Base-by-base conservation (phyloP, 2,113 vertebrate species). In the Chaetops frenatus region DNA sequence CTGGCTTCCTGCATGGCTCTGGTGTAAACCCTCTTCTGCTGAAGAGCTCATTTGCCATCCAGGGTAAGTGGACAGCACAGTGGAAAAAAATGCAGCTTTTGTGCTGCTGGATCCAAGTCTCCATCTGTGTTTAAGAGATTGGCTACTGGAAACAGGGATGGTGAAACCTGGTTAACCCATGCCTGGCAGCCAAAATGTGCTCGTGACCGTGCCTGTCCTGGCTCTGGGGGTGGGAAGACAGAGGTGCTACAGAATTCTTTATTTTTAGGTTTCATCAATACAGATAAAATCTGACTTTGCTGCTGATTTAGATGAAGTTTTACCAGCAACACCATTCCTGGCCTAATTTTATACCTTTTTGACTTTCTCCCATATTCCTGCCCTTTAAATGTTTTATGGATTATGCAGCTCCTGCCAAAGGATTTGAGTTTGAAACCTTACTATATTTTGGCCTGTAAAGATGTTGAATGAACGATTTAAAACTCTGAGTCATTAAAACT, bases 401-500 rank as follows among this genome's bases (percentile, higher is more conserved):
- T 87, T 87, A 33, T 78, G 62, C 38, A 87, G 70, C 27, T 89
- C 86, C 84, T 95, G 92, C 88, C 84, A 95, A 81, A 94, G 54
- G 81, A 50, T 73, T 92, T 91, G 64, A 60, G 61, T 89, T 67
- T 95, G 93, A 94, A 90, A 77, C 70, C 44, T 33, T 73, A 24
- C 82, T 86, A 1, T 48, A 77, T 33, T 92, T 90, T 81, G 57
- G 83, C 81, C 90, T 12, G 19, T 81, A 87, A 94, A 94, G 62
- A 94, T 78, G 71, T 89, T 90, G 94, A 94, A 95, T 90, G 76
- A 85, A 91, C 10, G 13, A 65, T 94, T 94, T 95, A 93, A 93
- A 95, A 76, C 81, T 85, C 81, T 29, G 81, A 83, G 79, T 97
- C 95, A 86, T 94, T 95, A 93, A 95, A 97, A 90, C 76, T 83